phyloP scores from a whole-genome alignment of 2,113 vertebrate genomes.

The Atlantisia rogersi region DNA sequence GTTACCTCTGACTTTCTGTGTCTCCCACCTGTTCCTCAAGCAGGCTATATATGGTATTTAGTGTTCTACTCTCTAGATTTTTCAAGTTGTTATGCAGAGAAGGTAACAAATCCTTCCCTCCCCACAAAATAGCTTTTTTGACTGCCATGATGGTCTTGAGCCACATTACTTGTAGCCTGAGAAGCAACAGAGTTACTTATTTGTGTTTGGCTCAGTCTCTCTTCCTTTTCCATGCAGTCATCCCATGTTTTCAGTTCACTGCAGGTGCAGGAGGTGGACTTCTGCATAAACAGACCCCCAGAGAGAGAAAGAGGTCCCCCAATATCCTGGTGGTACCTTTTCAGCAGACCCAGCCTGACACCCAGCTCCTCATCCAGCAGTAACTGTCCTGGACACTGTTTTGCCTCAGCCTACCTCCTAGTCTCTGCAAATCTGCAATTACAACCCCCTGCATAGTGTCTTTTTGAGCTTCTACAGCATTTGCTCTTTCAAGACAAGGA shows the following conservation, averaged over 20 bases:
- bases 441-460: fast-evolving
- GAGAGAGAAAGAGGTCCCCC: not conserved
- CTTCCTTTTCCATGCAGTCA: not conserved
- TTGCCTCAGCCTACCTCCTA: not conserved
- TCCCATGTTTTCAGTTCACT: not conserved
- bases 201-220: not conserved
- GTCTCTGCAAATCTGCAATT: not conserved
- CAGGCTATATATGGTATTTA: not conserved
- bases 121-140: not conserved
- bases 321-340: not conserved
- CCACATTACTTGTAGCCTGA: not conserved
- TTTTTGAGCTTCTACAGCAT: not conserved
- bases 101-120: not conserved
- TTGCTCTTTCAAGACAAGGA: not conserved
- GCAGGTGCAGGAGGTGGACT: not conserved
- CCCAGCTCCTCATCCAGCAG: not conserved
- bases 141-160: not conserved
- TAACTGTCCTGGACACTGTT: not conserved
- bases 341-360: not conserved
- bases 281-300: not conserved
- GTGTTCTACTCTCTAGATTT: not conserved
- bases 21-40: not conserved
- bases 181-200: not conserved
- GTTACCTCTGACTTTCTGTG: not conserved
- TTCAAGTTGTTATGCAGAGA: not conserved